Percentiles rank a stretch among this genome's conserved stretches.
Evolutionary conservation across 2,888 invertebrate species (phyloP).

Genomic region (Amphipoea lucens): DNA sequence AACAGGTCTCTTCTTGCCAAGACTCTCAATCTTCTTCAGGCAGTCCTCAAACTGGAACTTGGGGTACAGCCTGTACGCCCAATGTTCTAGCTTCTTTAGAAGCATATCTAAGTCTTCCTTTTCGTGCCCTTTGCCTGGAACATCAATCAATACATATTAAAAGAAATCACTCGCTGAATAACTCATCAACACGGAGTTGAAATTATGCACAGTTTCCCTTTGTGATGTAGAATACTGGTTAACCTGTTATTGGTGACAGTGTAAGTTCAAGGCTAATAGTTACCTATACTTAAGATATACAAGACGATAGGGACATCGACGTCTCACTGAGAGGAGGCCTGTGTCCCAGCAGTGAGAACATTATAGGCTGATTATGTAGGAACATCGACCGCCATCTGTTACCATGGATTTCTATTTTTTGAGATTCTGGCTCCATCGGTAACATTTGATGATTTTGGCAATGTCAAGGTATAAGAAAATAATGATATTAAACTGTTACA

Average conservation of each 20-base stretch:
- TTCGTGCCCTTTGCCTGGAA: conserved; percentile 93
- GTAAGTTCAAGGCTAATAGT: background rate
- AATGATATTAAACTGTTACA: too few relatives aligned
- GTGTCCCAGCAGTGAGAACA: too few relatives aligned
- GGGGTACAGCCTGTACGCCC: conserved; percentile 98
- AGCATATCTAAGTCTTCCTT: conserved; percentile 94
- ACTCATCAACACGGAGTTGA: background rate
- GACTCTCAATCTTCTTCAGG: conserved; percentile 92
- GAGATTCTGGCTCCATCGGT: too few relatives aligned
- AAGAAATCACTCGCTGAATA: background rate
- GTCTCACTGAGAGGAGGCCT: too few relatives aligned
- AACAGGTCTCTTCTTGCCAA: conserved; percentile 95
- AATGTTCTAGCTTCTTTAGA: conserved; percentile 96
- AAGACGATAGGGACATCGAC: too few relatives aligned
- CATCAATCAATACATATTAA: background rate
- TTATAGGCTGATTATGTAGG: too few relatives aligned
- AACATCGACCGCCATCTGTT: too few relatives aligned
- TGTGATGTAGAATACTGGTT: background rate
- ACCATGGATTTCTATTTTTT: too few relatives aligned
- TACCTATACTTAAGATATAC: background rate
- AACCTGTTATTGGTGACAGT: background rate
- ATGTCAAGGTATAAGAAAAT: too few relatives aligned
- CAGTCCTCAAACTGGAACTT: conserved; percentile 97
- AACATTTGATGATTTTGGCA: too few relatives aligned
- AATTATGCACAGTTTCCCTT: background rate